phyloP scores from a whole-genome alignment of 2,797 vertebrate genomes.

The Cyprinella venusta region DNA sequence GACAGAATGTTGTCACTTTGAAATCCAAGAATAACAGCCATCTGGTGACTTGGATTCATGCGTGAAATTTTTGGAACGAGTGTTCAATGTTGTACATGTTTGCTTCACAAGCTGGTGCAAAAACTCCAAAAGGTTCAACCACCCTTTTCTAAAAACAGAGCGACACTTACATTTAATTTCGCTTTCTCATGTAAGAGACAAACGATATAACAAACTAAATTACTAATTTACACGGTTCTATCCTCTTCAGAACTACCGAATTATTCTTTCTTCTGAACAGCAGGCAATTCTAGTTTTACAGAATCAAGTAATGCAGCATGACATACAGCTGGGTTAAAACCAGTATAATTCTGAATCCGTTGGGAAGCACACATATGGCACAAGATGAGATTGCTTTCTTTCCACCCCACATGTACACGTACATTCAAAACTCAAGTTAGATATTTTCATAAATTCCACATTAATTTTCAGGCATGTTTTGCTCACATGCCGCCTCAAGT shows the following conservation, averaged over 20 bases:
- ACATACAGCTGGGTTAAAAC: conserved; percentile 2
- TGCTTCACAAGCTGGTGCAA: conserved; percentile 38
- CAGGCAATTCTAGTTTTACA: not conserved
- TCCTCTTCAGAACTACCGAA: not conserved
- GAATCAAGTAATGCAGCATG: not conserved
- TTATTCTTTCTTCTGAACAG: not conserved
- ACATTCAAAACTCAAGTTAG: conserved; percentile 5
- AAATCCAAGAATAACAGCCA: conserved; percentile 57
- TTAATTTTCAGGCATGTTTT: conserved; percentile 1
- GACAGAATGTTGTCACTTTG: conserved; percentile 47
- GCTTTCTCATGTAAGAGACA: conserved; percentile 5
- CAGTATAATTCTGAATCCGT: conserved; percentile 11
- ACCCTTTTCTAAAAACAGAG: conserved; percentile 32
- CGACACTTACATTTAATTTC: conserved; percentile 10
- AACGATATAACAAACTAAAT: conserved; percentile 8
- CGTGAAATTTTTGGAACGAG: conserved; percentile 48
- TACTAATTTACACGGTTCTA: not conserved
- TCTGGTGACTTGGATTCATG: conserved; percentile 49
- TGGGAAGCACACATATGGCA: not conserved
- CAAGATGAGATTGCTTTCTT: conserved; percentile 8
- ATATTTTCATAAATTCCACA: conserved; percentile 10
- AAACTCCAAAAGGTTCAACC: conserved; percentile 45
- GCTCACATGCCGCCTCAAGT: conserved; percentile 5
- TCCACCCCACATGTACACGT: not conserved
- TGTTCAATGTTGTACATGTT: conserved; percentile 49